Base-by-base conservation (phyloP, 2,113 vertebrate genomes). In the Atrichornis clamosus region DNA sequence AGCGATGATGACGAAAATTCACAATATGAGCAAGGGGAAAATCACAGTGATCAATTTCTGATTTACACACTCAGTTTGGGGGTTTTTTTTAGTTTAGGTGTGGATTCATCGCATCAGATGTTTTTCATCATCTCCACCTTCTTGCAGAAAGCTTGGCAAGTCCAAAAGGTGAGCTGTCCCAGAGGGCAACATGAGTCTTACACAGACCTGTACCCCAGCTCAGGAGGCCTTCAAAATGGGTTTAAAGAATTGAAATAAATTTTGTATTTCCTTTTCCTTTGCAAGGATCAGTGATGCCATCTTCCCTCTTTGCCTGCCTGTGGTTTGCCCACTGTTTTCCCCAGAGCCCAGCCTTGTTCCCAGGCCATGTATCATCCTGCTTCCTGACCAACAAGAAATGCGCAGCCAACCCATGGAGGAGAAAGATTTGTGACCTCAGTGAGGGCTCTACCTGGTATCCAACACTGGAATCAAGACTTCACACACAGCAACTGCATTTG, bases 21-120 rank as follows among this genome's bases (percentile, higher is more conserved):
- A 87, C 65, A 72, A 37, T 89, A 94, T 96, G 92, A 94, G 80
- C 77, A 78, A 84, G 37, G 62, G 95, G 80, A 46, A 93, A 95
- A 92, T 68, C 73, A 88, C 13, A 87, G 41, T 1, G 28, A 79
- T 68, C 3, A 6, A 58, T 60, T 94, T 92, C 56, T 92, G 35
- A 68, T 68, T 32, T 81, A 58, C 63, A 78, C 64, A n/a, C 64
- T 65, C 50, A 53, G 14, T 21, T 20, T 13, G 50, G 27, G 15
- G 1, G 6, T 19, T 41, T 52, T 75, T 65, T 58, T 80, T 33
- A 7, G 23, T 69, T 94, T 52, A 94, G 73, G 44, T 81, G 37
- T 89, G n/a, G 35, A 84, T 88, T 60, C 58, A 67, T 63, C 33
- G 39, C 32, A 77, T 77, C 44, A 33, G 32, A 33, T 63, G 30